Conservation (phyloP, 2,113 vertebrate species). For the Polypterus senegalus region DNA sequence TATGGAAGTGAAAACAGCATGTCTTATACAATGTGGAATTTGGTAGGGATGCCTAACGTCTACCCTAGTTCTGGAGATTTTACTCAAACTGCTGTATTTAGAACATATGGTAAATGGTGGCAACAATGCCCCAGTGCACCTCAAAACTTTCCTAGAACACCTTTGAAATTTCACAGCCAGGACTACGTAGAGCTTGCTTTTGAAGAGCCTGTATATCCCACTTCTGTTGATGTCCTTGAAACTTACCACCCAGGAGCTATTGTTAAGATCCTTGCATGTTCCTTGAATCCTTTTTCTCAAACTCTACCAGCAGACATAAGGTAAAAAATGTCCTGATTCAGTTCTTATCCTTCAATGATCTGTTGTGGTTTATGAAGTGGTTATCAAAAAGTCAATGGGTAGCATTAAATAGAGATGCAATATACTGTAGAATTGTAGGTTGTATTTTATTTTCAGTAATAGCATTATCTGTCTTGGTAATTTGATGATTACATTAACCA, state of each 20-base stretch:
- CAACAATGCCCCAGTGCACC: constrained; percentile 71
- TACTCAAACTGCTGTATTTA: constrained; percentile 91
- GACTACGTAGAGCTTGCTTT: constrained; percentile 93
- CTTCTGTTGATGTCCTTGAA: constrained; percentile 84
- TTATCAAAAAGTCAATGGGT: no score
- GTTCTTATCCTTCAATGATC: no score
- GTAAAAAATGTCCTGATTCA: constrained; percentile 44
- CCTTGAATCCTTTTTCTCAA: constrained; percentile 88
- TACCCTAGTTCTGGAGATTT: constrained; percentile 96
- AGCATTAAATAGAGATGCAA: no score
- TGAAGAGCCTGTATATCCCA: constrained; percentile 89
- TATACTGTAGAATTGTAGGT: no score
- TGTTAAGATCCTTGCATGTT: constrained; percentile 88
- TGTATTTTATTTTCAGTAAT: no score
- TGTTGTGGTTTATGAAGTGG: no score
- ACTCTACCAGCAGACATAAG: constrained; percentile 76
- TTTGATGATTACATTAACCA: no score
- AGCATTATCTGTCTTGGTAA: no score
- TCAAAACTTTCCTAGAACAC: constrained; percentile 64
- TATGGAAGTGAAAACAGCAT: constrained; percentile 97
- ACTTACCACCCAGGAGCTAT: constrained; percentile 94
- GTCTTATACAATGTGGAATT: constrained; percentile 98
- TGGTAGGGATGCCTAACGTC: constrained; percentile 84
- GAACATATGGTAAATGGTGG: constrained; percentile 92
- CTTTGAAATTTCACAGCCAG: constrained; percentile 73